Evolutionary conservation across 2,113 vertebrate genomes (phyloP), one percentile per base, ranked within the genome.

Genomic region (Burhinus oedicnemus): DNA sequence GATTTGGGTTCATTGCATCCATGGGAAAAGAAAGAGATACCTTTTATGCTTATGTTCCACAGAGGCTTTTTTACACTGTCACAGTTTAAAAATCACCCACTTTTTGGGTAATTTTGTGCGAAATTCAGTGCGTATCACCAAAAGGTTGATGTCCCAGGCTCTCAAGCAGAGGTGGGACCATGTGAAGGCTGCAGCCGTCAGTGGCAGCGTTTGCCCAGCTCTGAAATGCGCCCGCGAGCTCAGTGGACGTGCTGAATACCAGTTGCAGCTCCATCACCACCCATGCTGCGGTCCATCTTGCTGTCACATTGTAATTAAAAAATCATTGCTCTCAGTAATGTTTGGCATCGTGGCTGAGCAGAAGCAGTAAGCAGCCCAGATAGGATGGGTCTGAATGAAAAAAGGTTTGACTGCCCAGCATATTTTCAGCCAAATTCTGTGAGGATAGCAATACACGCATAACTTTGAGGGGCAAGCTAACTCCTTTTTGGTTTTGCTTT

Each of bases 231-330:
- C 66, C 87, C 29, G 20, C 89, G 83, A 85, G 84, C 66, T 82
- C 51, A 22, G 58, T 45, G 89, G 81, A 74, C 1, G 1, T 8
- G 40, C 84, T 90, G 85, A 64, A 78, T 84, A 78, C 87, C 65
- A 40, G 77, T 85, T 70, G 52, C 44, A 77, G n/a, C 66, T 92
- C 87, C 17, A 5, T 94, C 47, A 78, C 54, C 40, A 44, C 40
- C 38, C 49, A 4, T 20, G 62, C 72, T 47, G 36, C 0, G 0
- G 70, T 89, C 70, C 66, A 55, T 94, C 93, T 88, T 97, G 69
- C 77, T 96, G 83, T 96, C 92, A 95, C 55, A 61, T 78, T 0
- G 2, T 95, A 95, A 95, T 96, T 93, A 93, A 94, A 96, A 96
- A 96, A 81, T 84, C 79, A 85, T 87, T 95, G 79, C 60, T 95